Evolutionary conservation across 2,113 vertebrate species (phyloP), one percentile per base, ranked within the genome.

Genomic region (Pimephales promelas): DNA sequence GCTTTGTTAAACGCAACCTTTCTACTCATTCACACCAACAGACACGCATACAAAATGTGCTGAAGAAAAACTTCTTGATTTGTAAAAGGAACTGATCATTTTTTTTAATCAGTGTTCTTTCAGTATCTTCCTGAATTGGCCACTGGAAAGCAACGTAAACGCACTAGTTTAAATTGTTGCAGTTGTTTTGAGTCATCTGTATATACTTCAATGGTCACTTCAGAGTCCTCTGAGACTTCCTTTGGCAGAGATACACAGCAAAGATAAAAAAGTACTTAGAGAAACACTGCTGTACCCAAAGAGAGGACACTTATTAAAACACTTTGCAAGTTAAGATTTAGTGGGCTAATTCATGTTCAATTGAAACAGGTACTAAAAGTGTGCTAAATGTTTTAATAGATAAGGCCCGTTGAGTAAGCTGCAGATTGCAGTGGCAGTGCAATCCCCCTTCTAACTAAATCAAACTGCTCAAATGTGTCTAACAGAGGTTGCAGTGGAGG

Each of bases 71-170:
- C 36, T 24, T 84, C 71, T 59, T 75, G 49, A 59, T 59, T 61
- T 78, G 80, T 9, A 59, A 77, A 86, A 86, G 49, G 54, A 47
- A 77, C 73, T 43, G 61, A 79, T 47, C 10, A 20, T 79, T 84
- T 75, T 82, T 16, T 75, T 82, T 16, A 73, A 83, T 61, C 45
- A 76, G 40, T 71, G 14, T 14, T 52, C 72, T 59, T 45, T 61
- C 59, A 9, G 45, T 57, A 61, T 78, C n/a, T n/a, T 36, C 43
- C 56, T 70, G 26, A 28, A 11, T 81, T 66, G 84, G 79, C 73
- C 64, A 24, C 26, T 72, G 18, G 24, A 20, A 57, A 84, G 47
- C 73, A 56, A 20, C 56, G 31, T 56, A 22, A 78, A 70, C 22
- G 24, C 59, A 40, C 11, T 62, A 66, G 8, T 68, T 84, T 52